These are phyloP conservation scores for Platygyra sinensis DNA, from an alignment of 64 coral and sea anemone genomes.

Conservation along the genomic window DNA sequence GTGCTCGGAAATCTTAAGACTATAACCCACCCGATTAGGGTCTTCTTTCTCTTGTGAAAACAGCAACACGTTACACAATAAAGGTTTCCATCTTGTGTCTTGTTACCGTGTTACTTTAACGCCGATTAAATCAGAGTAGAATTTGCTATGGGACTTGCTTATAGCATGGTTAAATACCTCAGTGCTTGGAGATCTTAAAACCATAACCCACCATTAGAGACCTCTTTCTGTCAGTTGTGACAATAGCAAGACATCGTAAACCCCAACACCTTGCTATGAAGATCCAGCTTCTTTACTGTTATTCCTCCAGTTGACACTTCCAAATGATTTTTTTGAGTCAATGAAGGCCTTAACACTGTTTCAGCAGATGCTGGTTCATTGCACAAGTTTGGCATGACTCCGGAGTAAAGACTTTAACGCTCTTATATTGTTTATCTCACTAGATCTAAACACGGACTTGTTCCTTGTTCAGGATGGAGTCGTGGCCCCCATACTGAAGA, in stretches of 20 bases:
- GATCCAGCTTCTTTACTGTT: too few species aligned
- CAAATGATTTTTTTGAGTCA: too few species aligned
- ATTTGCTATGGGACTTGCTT: background rate
- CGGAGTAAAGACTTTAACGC: background rate
- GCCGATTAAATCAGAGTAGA: background rate
- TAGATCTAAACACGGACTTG: conserved; percentile 75
- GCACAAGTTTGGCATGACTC: too few species aligned
- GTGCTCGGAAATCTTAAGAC: background rate
- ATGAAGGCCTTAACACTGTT: too few species aligned
- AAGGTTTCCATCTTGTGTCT: background rate
- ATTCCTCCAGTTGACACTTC: too few species aligned
- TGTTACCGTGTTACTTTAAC: background rate
- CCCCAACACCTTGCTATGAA: too few species aligned
- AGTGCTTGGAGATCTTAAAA: background rate
- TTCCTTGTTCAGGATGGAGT: conserved; percentile 71
- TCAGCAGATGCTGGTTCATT: too few species aligned
- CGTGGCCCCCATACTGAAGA: conserved; percentile 71
- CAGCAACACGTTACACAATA: background rate
- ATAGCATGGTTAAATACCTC: background rate
- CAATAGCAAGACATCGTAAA: background rate
- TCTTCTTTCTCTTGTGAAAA: background rate
- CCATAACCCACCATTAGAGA: background rate
- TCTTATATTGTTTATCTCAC: background rate
- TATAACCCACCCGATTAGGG: background rate
- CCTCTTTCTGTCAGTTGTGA: background rate